Percentiles rank a stretch among this genome's conserved stretches.
Evolutionary conservation across 2,888 invertebrate genomes (phyloP).

Genomic region (Hemistola chrysoprasaria): DNA sequence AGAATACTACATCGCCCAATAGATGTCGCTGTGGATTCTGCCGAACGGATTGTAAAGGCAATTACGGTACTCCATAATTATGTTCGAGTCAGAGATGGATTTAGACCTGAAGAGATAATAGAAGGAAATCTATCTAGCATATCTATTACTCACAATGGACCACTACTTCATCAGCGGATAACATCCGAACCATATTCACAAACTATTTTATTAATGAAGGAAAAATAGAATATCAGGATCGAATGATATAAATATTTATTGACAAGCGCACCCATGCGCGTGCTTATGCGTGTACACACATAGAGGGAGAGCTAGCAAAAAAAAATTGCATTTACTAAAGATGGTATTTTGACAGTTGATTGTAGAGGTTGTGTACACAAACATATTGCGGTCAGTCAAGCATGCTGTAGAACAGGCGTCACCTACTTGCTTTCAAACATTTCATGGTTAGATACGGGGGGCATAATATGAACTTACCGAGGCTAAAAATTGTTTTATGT

Average conservation of each 20-base stretch:
- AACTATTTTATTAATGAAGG: slow-evolving; percentile 2
- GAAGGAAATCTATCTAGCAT: background rate
- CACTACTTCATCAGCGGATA: background rate
- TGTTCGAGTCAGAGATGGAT: slow-evolving; percentile 29
- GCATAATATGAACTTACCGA: no score
- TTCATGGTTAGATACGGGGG: no score
- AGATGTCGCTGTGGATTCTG: background rate
- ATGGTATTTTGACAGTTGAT: slow-evolving; percentile 2
- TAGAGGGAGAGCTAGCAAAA: slow-evolving; percentile 5
- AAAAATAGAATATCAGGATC: background rate
- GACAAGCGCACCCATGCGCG: slow-evolving; percentile 1
- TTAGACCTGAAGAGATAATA: slow-evolving; percentile 8
- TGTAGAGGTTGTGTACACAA: slow-evolving; percentile 2
- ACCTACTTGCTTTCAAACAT: no score
- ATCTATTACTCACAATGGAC: background rate
- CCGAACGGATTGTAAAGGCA: slow-evolving; percentile 22
- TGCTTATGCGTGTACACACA: slow-evolving; percentile 3
- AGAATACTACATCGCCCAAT: slow-evolving; percentile 19
- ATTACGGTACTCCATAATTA: slow-evolving; percentile 30
- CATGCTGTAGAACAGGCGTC: no score
- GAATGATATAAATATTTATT: slow-evolving; percentile 1
- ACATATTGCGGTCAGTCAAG: no score
- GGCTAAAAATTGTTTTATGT: no score
- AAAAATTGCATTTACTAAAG: slow-evolving; percentile 1
- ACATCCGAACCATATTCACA: background rate